Conservation (phyloP, 2,113 vertebrate genomes). For the Psilopsiagon aymara region DNA sequence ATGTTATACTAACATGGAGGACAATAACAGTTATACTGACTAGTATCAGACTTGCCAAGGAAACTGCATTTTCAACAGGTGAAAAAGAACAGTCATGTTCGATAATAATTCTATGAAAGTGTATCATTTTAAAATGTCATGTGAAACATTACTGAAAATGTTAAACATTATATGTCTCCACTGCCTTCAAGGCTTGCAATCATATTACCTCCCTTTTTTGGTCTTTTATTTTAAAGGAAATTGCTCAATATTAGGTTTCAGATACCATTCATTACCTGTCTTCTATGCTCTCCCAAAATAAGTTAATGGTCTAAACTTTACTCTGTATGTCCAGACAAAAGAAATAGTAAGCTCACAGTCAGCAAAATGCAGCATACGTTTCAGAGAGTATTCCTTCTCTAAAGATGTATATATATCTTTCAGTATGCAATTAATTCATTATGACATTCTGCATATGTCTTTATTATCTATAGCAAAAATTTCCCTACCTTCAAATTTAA, state of each 20-base stretch:
- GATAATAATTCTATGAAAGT: neutral
- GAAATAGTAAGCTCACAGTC: neutral
- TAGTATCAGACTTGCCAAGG: neutral
- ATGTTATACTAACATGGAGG: neutral
- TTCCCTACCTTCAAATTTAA: neutral
- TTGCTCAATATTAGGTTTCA: neutral
- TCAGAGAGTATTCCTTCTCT: neutral
- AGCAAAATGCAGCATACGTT: neutral
- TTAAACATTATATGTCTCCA: neutral
- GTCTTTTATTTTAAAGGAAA: neutral
- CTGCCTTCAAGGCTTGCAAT: neutral
- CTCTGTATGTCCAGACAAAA: neutral
- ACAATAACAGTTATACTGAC: neutral
- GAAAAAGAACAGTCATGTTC: neutral
- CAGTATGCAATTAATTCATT: neutral
- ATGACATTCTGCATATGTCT: neutral
- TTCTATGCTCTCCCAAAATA: neutral
- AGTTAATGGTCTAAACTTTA: neutral
- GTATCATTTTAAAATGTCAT: neutral
- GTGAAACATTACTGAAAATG: neutral
- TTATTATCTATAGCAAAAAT: neutral
- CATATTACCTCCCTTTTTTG: neutral
- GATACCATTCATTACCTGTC: neutral
- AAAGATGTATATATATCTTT: neutral
- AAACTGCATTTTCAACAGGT: neutral